Conservation (phyloP, 2,888 invertebrate genomes). For the Melolontha melolontha region DNA sequence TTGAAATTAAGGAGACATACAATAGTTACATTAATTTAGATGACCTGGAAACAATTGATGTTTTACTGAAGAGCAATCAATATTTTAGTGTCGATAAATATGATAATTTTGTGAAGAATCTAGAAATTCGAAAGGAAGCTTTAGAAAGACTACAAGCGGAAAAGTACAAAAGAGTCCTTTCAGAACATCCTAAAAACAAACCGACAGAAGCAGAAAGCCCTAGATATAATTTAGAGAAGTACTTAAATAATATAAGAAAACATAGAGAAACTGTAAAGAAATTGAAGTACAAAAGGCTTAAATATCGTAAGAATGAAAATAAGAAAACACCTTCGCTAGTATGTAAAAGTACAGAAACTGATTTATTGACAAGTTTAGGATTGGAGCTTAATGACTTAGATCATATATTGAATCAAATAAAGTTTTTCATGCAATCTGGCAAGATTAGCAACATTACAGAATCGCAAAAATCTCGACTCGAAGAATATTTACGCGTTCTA, state of each 20-base stretch:
- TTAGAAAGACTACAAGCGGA: constrained; percentile 4
- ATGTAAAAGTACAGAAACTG: constrained; percentile 30
- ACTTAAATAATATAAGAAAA: not conserved
- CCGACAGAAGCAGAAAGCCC: constrained; percentile 5
- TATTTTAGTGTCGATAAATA: constrained; percentile 31
- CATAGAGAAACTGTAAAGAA: not conserved
- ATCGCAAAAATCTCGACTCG: constrained; percentile 30
- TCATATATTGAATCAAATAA: constrained; percentile 42
- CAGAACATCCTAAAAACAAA: not conserved
- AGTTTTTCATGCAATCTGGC: constrained; percentile 36
- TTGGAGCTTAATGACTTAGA: constrained; percentile 35
- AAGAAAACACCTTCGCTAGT: not conserved
- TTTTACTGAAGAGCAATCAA: constrained; percentile 32
- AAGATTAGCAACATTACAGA: constrained; percentile 26
- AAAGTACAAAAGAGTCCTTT: constrained; percentile 1
- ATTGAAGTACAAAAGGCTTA: not conserved
- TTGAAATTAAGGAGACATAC: constrained; percentile 42
- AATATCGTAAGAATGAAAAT: not conserved
- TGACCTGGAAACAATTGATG: constrained; percentile 35
- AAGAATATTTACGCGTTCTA: constrained; percentile 29
- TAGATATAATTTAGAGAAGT: not conserved
- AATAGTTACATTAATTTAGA: constrained; percentile 40
- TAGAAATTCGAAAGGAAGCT: constrained; percentile 22
- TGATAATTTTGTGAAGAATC: constrained; percentile 35
- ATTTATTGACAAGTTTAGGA: constrained; percentile 17